Percentiles rank a stretch among this genome's conserved stretches.
phyloP scores from a whole-genome alignment of 2,113 vertebrate genomes.

The Cyphomyrus discorhynchus region DNA sequence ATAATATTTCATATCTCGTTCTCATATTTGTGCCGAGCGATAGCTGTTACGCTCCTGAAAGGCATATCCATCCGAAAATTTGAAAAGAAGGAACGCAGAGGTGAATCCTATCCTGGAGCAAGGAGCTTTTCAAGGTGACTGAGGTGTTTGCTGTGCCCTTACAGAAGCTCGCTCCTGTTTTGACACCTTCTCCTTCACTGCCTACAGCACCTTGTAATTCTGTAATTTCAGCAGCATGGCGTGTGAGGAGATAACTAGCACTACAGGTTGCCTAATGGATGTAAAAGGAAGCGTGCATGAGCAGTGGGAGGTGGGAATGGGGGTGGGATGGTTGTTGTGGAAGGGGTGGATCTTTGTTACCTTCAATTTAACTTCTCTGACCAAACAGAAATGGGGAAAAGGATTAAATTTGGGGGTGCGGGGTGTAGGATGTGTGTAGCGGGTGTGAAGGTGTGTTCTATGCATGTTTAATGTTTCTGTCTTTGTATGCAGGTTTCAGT shows the following conservation, averaged over 20 bases:
- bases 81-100: background rate
- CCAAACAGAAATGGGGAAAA: background rate
- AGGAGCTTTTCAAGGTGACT: background rate
- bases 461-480: background rate
- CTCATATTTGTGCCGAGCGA: background rate
- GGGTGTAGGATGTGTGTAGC: background rate
- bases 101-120: background rate
- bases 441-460: background rate
- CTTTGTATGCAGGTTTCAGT: background rate
- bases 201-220: background rate
- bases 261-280: background rate
- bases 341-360: background rate
- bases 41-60: background rate
- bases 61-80: background rate
- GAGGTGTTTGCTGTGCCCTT: background rate
- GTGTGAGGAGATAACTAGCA: background rate
- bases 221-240: slow-evolving; percentile 7
- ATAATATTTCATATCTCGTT: background rate
- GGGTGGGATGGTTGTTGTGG: background rate
- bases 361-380: background rate
- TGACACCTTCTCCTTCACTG: background rate
- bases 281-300: background rate
- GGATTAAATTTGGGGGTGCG: background rate
- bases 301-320: background rate
- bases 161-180: background rate